Evolutionary conservation across 2,888 invertebrate genomes (phyloP).

Genomic region (Standfussiana lucernea): DNA sequence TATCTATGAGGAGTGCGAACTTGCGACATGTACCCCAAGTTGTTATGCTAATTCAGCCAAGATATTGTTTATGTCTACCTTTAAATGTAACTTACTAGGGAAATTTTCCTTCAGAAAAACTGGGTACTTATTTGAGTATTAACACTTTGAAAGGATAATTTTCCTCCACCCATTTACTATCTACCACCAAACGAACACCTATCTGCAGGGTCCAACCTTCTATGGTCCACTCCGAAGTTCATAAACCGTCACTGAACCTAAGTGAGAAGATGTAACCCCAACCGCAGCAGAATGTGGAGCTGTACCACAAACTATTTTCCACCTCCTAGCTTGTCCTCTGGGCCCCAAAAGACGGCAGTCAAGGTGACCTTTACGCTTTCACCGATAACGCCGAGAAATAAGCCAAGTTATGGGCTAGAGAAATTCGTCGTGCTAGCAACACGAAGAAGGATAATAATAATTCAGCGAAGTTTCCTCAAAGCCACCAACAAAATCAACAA

Average conservation of each 20-base stretch:
- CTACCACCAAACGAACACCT: background rate
- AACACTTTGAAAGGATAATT: background rate
- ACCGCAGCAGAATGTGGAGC: background rate
- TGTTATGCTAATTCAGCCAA: constrained; percentile 64
- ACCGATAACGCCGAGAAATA: background rate
- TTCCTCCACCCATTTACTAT: background rate
- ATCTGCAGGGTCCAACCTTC: background rate
- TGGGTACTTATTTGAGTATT: background rate
- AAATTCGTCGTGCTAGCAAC: background rate
- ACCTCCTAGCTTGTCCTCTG: background rate
- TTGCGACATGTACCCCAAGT: constrained; percentile 50
- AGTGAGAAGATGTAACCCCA: background rate
- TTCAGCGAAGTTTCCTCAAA: background rate
- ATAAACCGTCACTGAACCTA: background rate
- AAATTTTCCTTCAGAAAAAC: background rate
- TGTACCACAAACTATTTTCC: background rate
- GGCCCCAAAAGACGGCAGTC: background rate
- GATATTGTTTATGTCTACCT: constrained; percentile 26
- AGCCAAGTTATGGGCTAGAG: background rate
- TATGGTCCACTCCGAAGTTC: background rate
- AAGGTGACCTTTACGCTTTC: background rate
- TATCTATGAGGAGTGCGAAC: constrained; percentile 54
- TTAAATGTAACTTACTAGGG: constrained; percentile 9
- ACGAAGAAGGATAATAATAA: background rate
- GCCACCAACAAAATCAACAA: constrained; percentile 11